phyloP scores from a whole-genome alignment of 1,140 invertebrate species.

The Drosophila orena region DNA sequence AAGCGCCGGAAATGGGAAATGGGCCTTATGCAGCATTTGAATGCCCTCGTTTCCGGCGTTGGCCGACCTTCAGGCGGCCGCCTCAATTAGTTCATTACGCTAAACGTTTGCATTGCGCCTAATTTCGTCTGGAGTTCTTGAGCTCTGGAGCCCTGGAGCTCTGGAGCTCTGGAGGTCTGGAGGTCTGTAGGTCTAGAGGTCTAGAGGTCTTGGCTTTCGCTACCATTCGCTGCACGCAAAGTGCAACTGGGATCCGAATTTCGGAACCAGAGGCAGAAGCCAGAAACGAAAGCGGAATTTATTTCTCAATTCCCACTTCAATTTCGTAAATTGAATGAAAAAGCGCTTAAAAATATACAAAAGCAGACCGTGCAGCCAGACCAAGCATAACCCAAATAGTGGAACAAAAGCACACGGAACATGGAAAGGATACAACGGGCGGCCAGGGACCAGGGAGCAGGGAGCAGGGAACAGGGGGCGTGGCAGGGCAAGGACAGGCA shows the following conservation, averaged over 20 bases:
- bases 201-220: constrained; percentile 41
- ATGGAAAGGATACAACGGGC: constrained; percentile 24
- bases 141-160: constrained; percentile 40
- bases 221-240: constrained; percentile 66
- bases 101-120: constrained; percentile 84
- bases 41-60: constrained; percentile 65
- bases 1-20: constrained; percentile 69
- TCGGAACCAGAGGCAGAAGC: constrained; percentile 15
- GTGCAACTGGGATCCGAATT: constrained; percentile 35
- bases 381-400: constrained; percentile 66
- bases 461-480: background rate
- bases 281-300: constrained; percentile 77
- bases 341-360: constrained; percentile 84
- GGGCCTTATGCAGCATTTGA: constrained; percentile 76
- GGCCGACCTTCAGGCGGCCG: constrained; percentile 72
- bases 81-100: constrained; percentile 82
- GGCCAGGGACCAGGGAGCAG: background rate
- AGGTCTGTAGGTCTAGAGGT: constrained; percentile 29
- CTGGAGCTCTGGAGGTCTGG: constrained; percentile 37
- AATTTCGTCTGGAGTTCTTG: constrained; percentile 62
- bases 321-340: constrained; percentile 85
- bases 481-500: constrained; percentile 33
- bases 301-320: constrained; percentile 85
- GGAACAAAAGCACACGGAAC: constrained; percentile 65
- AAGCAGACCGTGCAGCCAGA: constrained; percentile 62